Base-by-base conservation (phyloP, 2,113 vertebrate genomes). In the Mirza zaza region DNA sequence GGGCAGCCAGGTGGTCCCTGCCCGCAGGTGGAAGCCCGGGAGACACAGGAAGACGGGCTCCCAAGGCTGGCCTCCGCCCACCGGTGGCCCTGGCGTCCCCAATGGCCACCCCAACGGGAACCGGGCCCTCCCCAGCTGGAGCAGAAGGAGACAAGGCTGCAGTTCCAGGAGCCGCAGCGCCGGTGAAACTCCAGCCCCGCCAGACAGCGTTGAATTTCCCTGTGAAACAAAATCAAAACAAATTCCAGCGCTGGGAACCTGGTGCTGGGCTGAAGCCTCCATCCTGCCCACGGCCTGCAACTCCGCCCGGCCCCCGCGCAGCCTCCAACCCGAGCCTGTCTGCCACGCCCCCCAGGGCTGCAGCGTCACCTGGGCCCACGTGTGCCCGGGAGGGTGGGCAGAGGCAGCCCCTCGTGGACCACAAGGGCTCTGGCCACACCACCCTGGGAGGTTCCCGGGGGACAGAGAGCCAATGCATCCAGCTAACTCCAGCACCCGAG, bases 141-240 rank as follows among this genome's bases (percentile, higher is more conserved):
- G 92, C 4, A 3, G 42, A 76, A 81, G 75, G 48, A 85, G 80
- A 83, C 32, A 39, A 84, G 94, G 84, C 81, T 42, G 21, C 85
- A 17, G 77, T 50, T 90, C 85, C 96, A 97, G 96, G 94, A 97
- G 97, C 93, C 93, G 2, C 90, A 96, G 88, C 1, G 9, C 88
- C 81, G 89, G 95, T 73, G 91, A 96, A 95, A 94, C 94, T 90
- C 96, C 95, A 89, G 94, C 96, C 82, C 95, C 67, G 61, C 96
- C 96, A 97, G 95, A 94, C 93, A 32, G 97, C 77, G 0, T 95
- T 97, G 91, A 96, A 97, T 96, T 98, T 98, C 96, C 94, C 82
- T 96, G 91, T 90, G 96, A 96, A 97, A 97, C 96, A 87, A 95
- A 97, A 93, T 97, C 91, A 97, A 98, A 98, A 97, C 96, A 94